Conservation (phyloP, 2,888 invertebrate genomes). For the Leuctra nigra region DNA sequence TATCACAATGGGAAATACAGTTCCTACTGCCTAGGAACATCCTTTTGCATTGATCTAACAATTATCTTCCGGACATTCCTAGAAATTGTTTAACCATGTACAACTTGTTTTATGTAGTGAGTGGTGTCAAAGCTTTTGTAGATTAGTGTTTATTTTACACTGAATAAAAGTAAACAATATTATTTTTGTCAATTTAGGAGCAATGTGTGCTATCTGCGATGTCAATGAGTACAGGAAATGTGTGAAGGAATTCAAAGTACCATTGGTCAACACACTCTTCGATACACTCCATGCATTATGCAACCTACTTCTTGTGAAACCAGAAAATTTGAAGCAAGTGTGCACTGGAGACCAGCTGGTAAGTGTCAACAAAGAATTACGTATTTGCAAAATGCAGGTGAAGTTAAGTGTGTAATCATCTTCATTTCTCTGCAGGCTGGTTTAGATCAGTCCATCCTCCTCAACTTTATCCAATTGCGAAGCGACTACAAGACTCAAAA, state of each 20-base stretch:
- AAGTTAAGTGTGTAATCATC: neutral
- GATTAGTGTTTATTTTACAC: no score
- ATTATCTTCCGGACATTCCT: no score
- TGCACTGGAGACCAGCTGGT: slow-evolving; percentile 92
- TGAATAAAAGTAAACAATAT: no score
- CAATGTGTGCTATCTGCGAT: slow-evolving; percentile 97
- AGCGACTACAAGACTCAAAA: slow-evolving; percentile 91
- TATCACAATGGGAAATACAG: no score
- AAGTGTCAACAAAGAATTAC: no score
- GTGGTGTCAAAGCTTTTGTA: no score
- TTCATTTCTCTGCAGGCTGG: slow-evolving; percentile 61
- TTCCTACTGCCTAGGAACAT: no score
- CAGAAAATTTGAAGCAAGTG: slow-evolving; percentile 93
- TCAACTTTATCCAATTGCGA: slow-evolving; percentile 90
- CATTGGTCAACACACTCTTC: slow-evolving; percentile 80
- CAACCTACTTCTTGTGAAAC: slow-evolving; percentile 89
- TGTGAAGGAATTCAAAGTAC: slow-evolving; percentile 68
- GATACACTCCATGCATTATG: slow-evolving; percentile 93
- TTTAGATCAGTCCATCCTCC: slow-evolving; percentile 80
- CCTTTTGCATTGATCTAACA: no score
- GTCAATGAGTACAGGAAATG: slow-evolving; percentile 94
- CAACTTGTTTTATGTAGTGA: no score
- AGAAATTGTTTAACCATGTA: no score
- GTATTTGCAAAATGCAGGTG: neutral
- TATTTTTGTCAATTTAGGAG: no score